Conservation (phyloP, 2,797 vertebrate species). For the Coccyzus lansbergi region DNA sequence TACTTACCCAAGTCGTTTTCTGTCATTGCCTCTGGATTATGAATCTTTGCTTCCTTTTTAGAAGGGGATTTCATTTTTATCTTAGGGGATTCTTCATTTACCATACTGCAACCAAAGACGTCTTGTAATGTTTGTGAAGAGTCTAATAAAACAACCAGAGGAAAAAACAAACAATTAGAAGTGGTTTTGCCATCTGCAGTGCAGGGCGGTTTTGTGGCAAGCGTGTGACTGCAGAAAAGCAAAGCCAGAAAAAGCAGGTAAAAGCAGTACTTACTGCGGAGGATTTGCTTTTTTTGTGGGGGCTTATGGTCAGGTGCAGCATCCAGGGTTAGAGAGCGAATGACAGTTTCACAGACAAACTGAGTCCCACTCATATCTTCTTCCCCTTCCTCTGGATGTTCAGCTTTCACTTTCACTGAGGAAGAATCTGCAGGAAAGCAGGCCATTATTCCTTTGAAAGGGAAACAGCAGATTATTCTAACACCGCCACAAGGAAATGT, state of each 20-base stretch:
- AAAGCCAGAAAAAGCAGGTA: background rate
- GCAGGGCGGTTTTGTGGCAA: background rate
- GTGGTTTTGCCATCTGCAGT: background rate
- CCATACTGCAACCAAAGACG: background rate
- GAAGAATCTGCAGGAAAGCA: constrained; percentile 72
- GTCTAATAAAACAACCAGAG: background rate
- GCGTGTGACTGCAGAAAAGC: background rate
- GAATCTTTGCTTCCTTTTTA: background rate
- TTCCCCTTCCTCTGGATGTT: constrained; percentile 87
- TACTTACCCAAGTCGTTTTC: constrained; percentile 32
- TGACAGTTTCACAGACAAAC: constrained; percentile 97
- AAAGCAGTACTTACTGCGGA: constrained; percentile 77
- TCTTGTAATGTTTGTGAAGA: constrained; percentile 9
- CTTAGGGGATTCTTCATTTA: constrained; percentile 6
- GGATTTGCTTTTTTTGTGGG: constrained; percentile 74
- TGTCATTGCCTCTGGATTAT: background rate
- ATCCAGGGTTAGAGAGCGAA: constrained; percentile 93
- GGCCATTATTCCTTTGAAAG: background rate
- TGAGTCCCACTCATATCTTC: constrained; percentile 97
- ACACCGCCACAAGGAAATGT: background rate
- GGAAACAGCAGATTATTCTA: background rate
- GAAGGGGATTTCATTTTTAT: background rate
- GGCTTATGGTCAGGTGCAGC: constrained; percentile 94
- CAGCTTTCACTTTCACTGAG: constrained; percentile 66
- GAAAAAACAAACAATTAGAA: background rate